Conservation (phyloP, 1,140 invertebrate genomes). For the Pogonognathellus flavescens region DNA sequence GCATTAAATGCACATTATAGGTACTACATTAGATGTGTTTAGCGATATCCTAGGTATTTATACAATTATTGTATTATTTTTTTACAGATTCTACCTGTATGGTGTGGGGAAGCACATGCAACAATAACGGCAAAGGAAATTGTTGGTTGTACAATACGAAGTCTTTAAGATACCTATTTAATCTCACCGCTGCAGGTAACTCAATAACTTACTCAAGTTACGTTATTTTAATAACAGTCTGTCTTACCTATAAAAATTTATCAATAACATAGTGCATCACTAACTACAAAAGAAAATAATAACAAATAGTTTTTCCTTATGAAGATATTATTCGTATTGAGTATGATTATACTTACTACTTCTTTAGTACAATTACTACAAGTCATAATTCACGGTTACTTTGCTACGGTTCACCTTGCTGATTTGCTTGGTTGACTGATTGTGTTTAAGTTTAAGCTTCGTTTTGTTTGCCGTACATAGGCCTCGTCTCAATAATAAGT, state of each 20-base stretch:
- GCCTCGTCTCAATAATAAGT: background rate
- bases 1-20: background rate
- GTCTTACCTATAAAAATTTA: too few relatives aligned
- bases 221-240: too few relatives aligned
- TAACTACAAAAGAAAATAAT: too few relatives aligned
- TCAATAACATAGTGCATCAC: too few relatives aligned
- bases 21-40: background rate
- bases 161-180: conserved; percentile 62
- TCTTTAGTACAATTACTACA: conserved; percentile 4
- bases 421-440: background rate
- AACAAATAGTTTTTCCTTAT: too few relatives aligned
- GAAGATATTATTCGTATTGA: background rate
- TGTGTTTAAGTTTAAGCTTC: background rate
- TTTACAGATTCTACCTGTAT: conserved; percentile 62
- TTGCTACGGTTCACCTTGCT: conserved; percentile 33
- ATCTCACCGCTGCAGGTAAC: conserved; percentile 62
- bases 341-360: too few relatives aligned
- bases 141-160: conserved; percentile 64
- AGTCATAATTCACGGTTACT: conserved; percentile 43
- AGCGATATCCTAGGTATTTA: background rate
- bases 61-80: background rate
- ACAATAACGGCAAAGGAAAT: conserved; percentile 57
- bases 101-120: conserved; percentile 60
- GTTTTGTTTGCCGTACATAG: background rate
- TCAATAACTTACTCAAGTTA: too few relatives aligned